These are phyloP conservation scores for Lymantria monacha DNA, from an alignment of 2,888 invertebrate species.

Conservation along the genomic window DNA sequence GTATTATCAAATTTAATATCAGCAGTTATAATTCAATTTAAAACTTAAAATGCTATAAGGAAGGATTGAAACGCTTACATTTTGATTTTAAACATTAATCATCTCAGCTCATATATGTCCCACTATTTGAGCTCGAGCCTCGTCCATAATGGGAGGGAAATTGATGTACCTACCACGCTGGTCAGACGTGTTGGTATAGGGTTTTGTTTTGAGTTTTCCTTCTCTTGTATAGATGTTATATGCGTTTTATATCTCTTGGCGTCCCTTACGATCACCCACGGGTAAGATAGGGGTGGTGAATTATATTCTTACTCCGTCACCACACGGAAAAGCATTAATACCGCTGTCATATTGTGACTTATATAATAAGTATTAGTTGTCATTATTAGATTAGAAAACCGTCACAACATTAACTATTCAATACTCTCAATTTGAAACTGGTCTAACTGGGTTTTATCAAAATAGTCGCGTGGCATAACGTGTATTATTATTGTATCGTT, in stretches of 20 bases:
- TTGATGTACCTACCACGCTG: too few species aligned
- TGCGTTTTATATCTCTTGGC: too few species aligned
- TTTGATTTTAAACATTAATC: not conserved
- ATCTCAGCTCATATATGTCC: too few species aligned
- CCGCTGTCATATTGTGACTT: not conserved
- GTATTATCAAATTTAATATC: not conserved
- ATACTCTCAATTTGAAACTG: conserved; percentile 30
- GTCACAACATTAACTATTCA: conserved; percentile 19
- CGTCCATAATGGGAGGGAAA: too few species aligned
- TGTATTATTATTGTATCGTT: conserved; percentile 48
- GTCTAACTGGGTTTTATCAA: conserved; percentile 38
- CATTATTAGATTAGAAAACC: conserved; percentile 6
- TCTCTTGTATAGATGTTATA: too few species aligned
- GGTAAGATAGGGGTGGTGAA: too few species aligned
- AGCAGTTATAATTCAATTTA: not conserved
- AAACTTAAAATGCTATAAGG: conserved; percentile 6
- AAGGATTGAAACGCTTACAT: conserved; percentile 9
- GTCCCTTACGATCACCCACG: too few species aligned
- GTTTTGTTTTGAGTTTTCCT: too few species aligned
- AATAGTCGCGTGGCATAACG: conserved; percentile 39
- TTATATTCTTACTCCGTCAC: too few species aligned
- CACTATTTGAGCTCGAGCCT: too few species aligned
- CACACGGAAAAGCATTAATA: not conserved
- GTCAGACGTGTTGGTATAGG: too few species aligned
- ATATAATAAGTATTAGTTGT: not conserved